A percentile compares a stretch with the other conserved stretches of the same genome.
Conservation (phyloP, 2,888 invertebrate genomes). For the Lordiphosa andalusiaca region DNA sequence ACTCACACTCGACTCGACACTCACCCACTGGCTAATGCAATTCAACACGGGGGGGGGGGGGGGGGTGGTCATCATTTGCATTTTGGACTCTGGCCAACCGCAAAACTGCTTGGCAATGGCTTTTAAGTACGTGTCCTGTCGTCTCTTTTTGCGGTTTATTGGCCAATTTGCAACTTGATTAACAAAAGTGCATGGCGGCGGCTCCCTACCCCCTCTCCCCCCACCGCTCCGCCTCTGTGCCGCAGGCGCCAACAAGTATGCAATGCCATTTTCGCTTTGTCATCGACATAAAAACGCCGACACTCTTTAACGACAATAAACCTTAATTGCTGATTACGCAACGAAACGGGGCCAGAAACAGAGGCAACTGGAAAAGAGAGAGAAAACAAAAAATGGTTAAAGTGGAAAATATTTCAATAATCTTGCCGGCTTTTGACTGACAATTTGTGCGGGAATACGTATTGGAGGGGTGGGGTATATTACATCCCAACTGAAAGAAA, state of each 20-base stretch:
- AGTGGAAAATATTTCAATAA: slow-evolving; percentile 52
- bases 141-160: slow-evolving; percentile 55
- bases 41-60: not conserved
- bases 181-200: slow-evolving; percentile 40
- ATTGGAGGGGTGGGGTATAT: too few relatives aligned
- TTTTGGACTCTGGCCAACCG: slow-evolving; percentile 35
- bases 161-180: slow-evolving; percentile 65
- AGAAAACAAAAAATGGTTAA: not conserved
- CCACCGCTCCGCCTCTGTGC: not conserved
- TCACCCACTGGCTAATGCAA: too few relatives aligned
- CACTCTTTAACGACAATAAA: slow-evolving; percentile 55
- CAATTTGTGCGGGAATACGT: too few relatives aligned
- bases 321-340: slow-evolving; percentile 63
- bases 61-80: slow-evolving; percentile 33
- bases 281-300: slow-evolving; percentile 18
- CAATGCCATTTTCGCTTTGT: slow-evolving; percentile 14
- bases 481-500: too few relatives aligned
- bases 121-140: slow-evolving; percentile 38
- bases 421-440: slow-evolving; percentile 13
- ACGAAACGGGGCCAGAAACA: not conserved
- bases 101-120: slow-evolving; percentile 38
- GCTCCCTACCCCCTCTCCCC: slow-evolving; percentile 3
- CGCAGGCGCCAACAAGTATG: slow-evolving; percentile 13
- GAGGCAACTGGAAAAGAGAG: not conserved
- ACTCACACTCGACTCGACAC: too few relatives aligned